Percentiles rank a stretch among this genome's conserved stretches.
Conservation (phyloP, 2,888 invertebrate species). For the Ditylenchus weischeri region DNA sequence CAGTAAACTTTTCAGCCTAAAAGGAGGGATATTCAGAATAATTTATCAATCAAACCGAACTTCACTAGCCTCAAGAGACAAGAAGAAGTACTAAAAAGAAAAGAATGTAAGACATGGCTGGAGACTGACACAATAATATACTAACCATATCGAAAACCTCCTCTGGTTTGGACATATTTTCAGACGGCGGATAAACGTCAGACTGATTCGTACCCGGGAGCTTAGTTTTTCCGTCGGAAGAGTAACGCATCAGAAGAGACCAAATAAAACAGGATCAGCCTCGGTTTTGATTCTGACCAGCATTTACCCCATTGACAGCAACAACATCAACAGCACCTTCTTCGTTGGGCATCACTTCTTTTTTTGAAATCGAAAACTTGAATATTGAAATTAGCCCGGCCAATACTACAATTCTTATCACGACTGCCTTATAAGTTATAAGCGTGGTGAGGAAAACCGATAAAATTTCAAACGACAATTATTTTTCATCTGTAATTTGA, state of each 20-base stretch:
- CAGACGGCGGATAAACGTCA: slow-evolving; percentile 26
- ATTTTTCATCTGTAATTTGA: no score
- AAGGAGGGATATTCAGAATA: neutral
- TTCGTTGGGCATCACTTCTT: no score
- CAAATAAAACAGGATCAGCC: slow-evolving; percentile 44
- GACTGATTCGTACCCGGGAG: neutral
- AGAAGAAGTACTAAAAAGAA: slow-evolving; percentile 58
- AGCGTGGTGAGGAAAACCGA: no score
- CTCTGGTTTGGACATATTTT: slow-evolving; percentile 60
- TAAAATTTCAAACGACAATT: no score
- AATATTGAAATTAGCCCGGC: no score
- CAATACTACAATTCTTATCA: no score
- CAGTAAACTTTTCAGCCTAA: slow-evolving; percentile 38
- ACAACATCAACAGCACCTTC: no score
- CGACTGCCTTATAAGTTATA: no score
- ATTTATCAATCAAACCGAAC: neutral
- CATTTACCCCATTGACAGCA: no score
- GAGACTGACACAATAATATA: slow-evolving; percentile 59
- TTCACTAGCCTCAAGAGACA: slow-evolving; percentile 55
- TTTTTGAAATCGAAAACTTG: no score
- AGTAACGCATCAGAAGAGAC: slow-evolving; percentile 38
- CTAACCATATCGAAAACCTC: slow-evolving; percentile 61
- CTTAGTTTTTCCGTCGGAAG: slow-evolving; percentile 31
- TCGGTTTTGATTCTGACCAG: no score
- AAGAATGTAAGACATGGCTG: slow-evolving; percentile 33